Evolutionary conservation across 1,140 invertebrate species (phyloP), one percentile per base, ranked within the genome.

Genomic region (Tribolium castaneum): DNA sequence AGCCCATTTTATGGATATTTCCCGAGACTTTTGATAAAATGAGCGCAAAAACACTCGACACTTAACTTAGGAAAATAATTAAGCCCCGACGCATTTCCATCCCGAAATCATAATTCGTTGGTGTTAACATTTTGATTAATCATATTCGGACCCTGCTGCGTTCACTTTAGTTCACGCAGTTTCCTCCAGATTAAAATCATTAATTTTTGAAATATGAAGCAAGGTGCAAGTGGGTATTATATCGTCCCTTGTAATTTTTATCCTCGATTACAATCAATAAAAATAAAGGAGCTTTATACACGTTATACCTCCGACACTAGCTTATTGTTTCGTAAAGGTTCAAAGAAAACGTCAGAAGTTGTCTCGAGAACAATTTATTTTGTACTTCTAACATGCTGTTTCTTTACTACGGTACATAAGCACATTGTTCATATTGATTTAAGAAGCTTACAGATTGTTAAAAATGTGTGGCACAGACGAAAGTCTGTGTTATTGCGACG

Each of bases 61-160:
- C n/a, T 45, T 45, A n/a, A 45, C 39, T 45, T 45, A 45, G 39
- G 39, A 45, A 30, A 45, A 45, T 45, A 45, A 45, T 45, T 45
- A 45, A 45, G n/a, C n/a, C 39, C 39, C 9, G n/a, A 9, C 39
- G 39, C 39, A 45, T 59, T 59, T 59, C 19, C 16, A 59, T 25
- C 19, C 22, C 39, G 6, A 30, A 59, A 59, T 59, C 54, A 30
- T 22, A 25, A 12, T 59, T 59, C 16, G 54, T 59, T 59, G 54
- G 54, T 59, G 54, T 59, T 59, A 59, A 59, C 54, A 30, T 22
- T 59, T 59, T 59, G 54, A 59, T 59, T 59, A 59, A 59, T 59
- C 54, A 59, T 59, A 59, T 22, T 19, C 10, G 30, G 30, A 25
- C 59, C 25, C 59, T 35, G 59, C 59, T 34, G 25, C 4, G 59